phyloP scores from a whole-genome alignment of 2,797 vertebrate genomes.

The Taeniopygia guttata region DNA sequence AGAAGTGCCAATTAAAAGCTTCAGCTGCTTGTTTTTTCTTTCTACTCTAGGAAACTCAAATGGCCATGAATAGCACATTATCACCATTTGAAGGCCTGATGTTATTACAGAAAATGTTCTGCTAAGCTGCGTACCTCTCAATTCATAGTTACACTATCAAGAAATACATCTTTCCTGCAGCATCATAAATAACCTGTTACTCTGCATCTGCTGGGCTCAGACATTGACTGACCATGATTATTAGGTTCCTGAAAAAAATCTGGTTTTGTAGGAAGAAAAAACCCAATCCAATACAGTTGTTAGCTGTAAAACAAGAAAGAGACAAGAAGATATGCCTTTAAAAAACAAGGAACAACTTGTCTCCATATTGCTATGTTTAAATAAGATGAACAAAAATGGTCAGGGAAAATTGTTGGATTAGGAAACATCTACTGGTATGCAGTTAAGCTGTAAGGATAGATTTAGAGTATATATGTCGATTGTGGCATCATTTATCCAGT shows the following conservation, averaged over 20 bases:
- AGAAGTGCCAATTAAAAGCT: neutral
- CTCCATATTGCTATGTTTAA: neutral
- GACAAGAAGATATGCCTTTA: neutral
- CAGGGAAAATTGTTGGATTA: neutral
- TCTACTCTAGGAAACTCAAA: neutral
- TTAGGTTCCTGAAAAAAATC: neutral
- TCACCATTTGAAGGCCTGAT: neutral
- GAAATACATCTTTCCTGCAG: neutral
- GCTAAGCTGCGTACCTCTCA: neutral
- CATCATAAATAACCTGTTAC: neutral
- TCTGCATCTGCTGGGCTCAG: neutral
- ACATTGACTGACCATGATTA: neutral
- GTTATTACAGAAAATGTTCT: neutral
- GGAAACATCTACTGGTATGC: neutral
- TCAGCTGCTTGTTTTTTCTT: neutral
- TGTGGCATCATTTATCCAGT: neutral
- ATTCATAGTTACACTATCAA: neutral
- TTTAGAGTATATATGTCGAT: neutral
- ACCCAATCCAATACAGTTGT: rapidly evolving
- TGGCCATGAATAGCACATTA: neutral
- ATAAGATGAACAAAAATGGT: neutral
- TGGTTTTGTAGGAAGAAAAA: neutral
- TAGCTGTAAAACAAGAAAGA: neutral
- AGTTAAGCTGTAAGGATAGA: neutral
- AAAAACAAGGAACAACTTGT: neutral